phyloP scores from a whole-genome alignment of 1,140 invertebrate genomes.

The Phymorhynchus buccinoides region DNA sequence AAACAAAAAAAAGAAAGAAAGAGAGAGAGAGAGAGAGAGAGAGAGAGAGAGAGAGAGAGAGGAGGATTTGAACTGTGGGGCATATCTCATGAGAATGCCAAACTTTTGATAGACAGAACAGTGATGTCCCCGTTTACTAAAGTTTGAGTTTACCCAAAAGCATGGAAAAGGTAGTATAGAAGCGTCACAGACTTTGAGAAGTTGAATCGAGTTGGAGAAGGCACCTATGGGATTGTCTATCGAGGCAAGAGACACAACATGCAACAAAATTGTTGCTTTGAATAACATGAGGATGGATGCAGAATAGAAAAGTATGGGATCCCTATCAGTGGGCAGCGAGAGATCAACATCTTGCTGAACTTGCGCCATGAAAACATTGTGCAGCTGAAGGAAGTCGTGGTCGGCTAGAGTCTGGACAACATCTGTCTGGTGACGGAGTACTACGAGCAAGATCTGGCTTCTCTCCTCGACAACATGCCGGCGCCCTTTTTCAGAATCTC shows the following conservation, averaged over 20 bases:
- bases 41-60: too few relatives aligned
- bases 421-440: constrained; percentile 99
- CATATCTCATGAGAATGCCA: too few relatives aligned
- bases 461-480: constrained; percentile 95
- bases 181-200: constrained; percentile 98
- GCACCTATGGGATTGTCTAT: constrained; percentile 98
- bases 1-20: too few relatives aligned
- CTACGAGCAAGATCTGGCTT: constrained; percentile 97
- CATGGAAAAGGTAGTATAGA: constrained; percentile 92
- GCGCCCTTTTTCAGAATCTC: constrained; percentile 94
- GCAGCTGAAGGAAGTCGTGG: constrained; percentile 92
- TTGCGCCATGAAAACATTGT: constrained; percentile 96
- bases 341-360: constrained; percentile 92
- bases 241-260: constrained; percentile 89
- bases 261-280: constrained; percentile 91
- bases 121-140: too few relatives aligned
- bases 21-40: too few relatives aligned
- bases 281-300: constrained; percentile 96
- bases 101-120: too few relatives aligned
- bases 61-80: too few relatives aligned
- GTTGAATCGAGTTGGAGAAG: constrained; percentile 95
- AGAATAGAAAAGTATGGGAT: constrained; percentile 78
- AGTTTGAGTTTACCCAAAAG: too few relatives aligned
- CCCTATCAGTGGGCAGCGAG: constrained; percentile 90
- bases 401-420: constrained; percentile 92